These are phyloP conservation scores for Ceyx erithaca DNA, from an alignment of 2,797 vertebrate species.

Conservation along the genomic window DNA sequence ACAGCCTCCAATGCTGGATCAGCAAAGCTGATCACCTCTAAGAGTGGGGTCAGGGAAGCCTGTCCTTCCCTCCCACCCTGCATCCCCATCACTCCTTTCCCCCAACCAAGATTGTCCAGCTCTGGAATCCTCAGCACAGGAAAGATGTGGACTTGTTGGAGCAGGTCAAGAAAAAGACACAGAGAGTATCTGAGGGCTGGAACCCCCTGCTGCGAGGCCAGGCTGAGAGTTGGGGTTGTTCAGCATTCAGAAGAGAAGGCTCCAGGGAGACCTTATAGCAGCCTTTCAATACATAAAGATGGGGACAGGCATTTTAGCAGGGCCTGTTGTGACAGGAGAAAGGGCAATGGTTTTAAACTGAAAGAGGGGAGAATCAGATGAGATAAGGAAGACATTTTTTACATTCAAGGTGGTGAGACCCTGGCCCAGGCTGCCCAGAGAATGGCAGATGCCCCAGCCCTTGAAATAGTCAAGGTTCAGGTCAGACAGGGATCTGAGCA, in stretches of 20 bases:
- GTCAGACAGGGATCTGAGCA: background rate
- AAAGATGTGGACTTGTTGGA: background rate
- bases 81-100: background rate
- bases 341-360: background rate
- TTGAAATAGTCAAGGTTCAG: background rate
- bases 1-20: fast-evolving
- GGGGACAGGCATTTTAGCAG: background rate
- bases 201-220: background rate
- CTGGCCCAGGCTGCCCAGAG: background rate
- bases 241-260: background rate
- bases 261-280: too few species aligned
- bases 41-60: background rate
- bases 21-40: background rate
- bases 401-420: background rate
- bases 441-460: background rate
- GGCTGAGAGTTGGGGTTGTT: background rate
- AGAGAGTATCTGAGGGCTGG: background rate
- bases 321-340: background rate
- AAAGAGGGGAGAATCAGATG: background rate
- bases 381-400: background rate
- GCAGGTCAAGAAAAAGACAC: background rate
- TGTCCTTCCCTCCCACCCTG: background rate
- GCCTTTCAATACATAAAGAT: background rate
- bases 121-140: background rate
- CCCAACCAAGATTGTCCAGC: background rate